Conservation (phyloP, 2,797 vertebrate species). For the Leptodactylus fallax region DNA sequence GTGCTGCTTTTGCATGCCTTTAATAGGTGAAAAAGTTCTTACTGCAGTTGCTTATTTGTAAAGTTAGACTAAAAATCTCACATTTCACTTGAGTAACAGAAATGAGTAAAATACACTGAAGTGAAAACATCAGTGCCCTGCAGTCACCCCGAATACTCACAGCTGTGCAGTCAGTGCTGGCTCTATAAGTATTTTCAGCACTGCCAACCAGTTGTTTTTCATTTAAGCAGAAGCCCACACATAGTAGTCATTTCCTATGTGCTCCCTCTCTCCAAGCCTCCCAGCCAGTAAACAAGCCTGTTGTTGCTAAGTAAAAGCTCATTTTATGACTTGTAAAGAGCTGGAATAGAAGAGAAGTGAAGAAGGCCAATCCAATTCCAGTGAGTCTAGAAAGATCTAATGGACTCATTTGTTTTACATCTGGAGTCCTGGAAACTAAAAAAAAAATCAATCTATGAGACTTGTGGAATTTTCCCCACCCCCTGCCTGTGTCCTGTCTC, state of each 20-base stretch:
- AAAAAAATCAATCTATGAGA: background rate
- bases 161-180: background rate
- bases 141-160: background rate
- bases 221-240: background rate
- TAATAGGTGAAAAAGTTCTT: too few relatives aligned
- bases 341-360: background rate
- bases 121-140: background rate
- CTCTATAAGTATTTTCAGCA: background rate
- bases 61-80: background rate
- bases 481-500: background rate
- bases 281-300: background rate
- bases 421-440: background rate
- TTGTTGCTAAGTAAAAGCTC: background rate
- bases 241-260: conserved; percentile 20
- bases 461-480: background rate
- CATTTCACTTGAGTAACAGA: background rate
- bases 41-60: background rate
- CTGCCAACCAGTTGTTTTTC: conserved; percentile 34
- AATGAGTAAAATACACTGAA: background rate
- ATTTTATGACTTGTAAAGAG: background rate
- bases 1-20: too few relatives aligned
- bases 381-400: background rate
- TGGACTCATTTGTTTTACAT: background rate
- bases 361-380: background rate
- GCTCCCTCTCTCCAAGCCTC: background rate